Conservation (phyloP, 2,888 invertebrate species). For the Rhamnusium bicolor region DNA sequence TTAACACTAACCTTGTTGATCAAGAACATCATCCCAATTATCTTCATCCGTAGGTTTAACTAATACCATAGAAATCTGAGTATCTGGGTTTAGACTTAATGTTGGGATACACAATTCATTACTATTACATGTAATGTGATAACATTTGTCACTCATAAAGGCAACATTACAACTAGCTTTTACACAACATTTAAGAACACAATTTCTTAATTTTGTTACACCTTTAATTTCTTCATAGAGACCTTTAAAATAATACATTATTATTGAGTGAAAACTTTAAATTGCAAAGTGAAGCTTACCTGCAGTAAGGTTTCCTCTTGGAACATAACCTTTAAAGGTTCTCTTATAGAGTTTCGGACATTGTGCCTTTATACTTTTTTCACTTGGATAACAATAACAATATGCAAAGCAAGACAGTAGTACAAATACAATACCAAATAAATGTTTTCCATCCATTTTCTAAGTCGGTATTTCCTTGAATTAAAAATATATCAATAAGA, state of each 20-base stretch:
- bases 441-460: constrained; percentile 26
- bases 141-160: constrained; percentile 84
- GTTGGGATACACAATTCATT: constrained; percentile 83
- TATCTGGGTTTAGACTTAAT: constrained; percentile 74
- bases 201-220: constrained; percentile 75
- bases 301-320: constrained; percentile 66
- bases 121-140: constrained; percentile 81
- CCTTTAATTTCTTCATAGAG: constrained; percentile 74
- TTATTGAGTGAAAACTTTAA: background rate
- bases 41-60: constrained; percentile 80
- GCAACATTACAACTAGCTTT: constrained; percentile 84
- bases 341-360: constrained; percentile 65
- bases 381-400: constrained; percentile 45
- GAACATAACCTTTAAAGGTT: constrained; percentile 65
- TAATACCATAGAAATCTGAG: constrained; percentile 82
- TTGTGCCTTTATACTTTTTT: constrained; percentile 51
- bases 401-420: constrained; percentile 40
- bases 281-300: constrained; percentile 52
- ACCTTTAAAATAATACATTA: constrained; percentile 51
- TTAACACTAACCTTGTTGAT: constrained; percentile 56
- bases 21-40: constrained; percentile 71
- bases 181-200: constrained; percentile 80
- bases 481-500: constrained; percentile 1
- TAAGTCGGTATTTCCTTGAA: constrained; percentile 3
- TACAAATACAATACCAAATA: constrained; percentile 19